Conservation (phyloP, 2,888 invertebrate species). For the Cryptophagus acutangulus region DNA sequence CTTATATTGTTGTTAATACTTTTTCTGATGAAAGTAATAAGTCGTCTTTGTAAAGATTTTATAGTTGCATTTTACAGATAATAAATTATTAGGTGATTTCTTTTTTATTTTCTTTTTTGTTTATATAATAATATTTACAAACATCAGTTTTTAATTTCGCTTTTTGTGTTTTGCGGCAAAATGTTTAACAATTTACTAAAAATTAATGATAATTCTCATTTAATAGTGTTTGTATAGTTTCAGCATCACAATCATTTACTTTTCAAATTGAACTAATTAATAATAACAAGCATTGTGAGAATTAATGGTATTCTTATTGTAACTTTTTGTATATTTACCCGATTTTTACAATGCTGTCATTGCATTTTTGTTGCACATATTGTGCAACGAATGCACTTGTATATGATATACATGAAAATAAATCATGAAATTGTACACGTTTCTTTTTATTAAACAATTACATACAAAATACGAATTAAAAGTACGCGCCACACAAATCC, state of each 20-base stretch:
- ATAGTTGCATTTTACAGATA: conserved; percentile 24
- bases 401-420: conserved; percentile 35
- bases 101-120: conserved; percentile 9
- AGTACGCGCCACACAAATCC: too few relatives aligned
- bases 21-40: conserved; percentile 8
- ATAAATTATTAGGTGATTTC: conserved; percentile 19
- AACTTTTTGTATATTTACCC: conserved; percentile 31
- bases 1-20: conserved; percentile 13
- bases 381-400: conserved; percentile 37
- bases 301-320: conserved; percentile 25
- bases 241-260: conserved; percentile 14
- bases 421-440: conserved; percentile 28
- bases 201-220: conserved; percentile 10
- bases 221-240: conserved; percentile 4
- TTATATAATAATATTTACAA: conserved; percentile 5
- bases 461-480: too few relatives aligned
- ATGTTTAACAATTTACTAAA: conserved; percentile 5
- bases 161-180: conserved; percentile 10
- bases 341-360: conserved; percentile 41
- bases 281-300: conserved; percentile 35
- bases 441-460: too few relatives aligned
- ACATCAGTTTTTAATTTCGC: conserved; percentile 6
- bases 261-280: conserved; percentile 20
- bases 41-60: conserved; percentile 13
- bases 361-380: conserved; percentile 38